Conservation (phyloP, 2,113 vertebrate species). For the Scophthalmus maximus region DNA sequence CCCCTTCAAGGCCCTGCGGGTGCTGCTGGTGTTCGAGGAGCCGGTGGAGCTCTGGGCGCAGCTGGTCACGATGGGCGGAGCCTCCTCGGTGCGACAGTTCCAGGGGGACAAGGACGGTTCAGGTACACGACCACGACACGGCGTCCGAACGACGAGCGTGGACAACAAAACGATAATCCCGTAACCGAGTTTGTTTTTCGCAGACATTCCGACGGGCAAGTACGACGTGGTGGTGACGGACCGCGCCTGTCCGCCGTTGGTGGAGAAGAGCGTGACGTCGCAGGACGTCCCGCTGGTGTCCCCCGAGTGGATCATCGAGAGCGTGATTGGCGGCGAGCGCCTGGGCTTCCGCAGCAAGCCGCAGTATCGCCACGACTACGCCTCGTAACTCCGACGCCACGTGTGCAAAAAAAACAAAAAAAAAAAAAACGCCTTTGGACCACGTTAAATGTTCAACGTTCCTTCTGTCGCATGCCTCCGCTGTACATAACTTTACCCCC, state of each 20-base stretch:
- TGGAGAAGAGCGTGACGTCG: conserved; percentile 86
- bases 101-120: conserved; percentile 82
- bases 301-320: conserved; percentile 96
- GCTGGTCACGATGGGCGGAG: conserved; percentile 91
- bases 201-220: conserved; percentile 88
- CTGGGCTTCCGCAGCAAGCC: conserved; percentile 88
- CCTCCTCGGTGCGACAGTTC: conserved; percentile 87
- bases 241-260: conserved; percentile 83
- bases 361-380: conserved; percentile 86
- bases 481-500: conserved; percentile 95
- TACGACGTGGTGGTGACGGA: conserved; percentile 93
- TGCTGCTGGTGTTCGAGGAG: conserved; percentile 90
- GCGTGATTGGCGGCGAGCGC: conserved; percentile 89
- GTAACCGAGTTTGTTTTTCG: neutral
- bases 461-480: conserved; percentile 86
- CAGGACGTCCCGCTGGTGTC: conserved; percentile 90
- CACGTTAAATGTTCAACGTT: conserved; percentile 69
- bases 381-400: conserved; percentile 65
- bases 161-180: accelerated
- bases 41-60: conserved; percentile 92
- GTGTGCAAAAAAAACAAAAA: conserved; percentile 63
- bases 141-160: neutral
- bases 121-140: conserved; percentile 76
- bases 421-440: too few species aligned
- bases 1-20: conserved; percentile 89